Evolutionary conservation across 2,797 vertebrate species (phyloP).

Genomic region (Thalassophryne amazonica): DNA sequence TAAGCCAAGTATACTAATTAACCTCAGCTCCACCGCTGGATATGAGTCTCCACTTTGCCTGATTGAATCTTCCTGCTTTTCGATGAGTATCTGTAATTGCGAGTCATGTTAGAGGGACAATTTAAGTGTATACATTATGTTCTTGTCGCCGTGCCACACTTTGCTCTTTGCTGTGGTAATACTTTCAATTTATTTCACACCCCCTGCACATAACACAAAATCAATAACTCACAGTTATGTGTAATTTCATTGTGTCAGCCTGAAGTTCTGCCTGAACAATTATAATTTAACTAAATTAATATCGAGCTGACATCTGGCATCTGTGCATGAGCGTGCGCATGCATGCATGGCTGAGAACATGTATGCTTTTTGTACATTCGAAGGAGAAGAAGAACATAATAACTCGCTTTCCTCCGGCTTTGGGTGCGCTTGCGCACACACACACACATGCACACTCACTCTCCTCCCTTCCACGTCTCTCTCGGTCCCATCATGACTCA

Average conservation of each 20-base stretch:
- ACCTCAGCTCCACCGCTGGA: conserved; percentile 49
- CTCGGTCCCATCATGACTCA: conserved; percentile 64
- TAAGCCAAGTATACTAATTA: conserved; percentile 65
- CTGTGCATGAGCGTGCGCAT: conserved; percentile 1
- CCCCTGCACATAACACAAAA: conserved; percentile 67
- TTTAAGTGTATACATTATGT: conserved; percentile 57
- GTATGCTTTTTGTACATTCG: background rate
- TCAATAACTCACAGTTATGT: conserved; percentile 64
- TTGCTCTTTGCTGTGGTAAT: conserved; percentile 29
- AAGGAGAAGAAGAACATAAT: conserved; percentile 27
- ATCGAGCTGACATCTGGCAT: conserved; percentile 59
- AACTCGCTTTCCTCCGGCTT: conserved; percentile 33
- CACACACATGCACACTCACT: background rate
- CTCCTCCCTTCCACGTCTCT: conserved; percentile 27
- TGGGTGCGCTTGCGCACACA: conserved; percentile 12
- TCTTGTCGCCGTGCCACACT: conserved; percentile 47
- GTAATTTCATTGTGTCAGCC: conserved; percentile 64
- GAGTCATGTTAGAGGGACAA: conserved; percentile 52
- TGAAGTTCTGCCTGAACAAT: conserved; percentile 66
- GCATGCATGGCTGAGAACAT: background rate
- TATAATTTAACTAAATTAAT: conserved; percentile 69
- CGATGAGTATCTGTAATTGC: conserved; percentile 63
- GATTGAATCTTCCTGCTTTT: conserved; percentile 58
- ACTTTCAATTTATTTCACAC: conserved; percentile 71
- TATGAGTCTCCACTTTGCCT: conserved; percentile 46